A percentile compares a stretch with the other conserved stretches of the same genome.
phyloP scores from a whole-genome alignment of 1,140 invertebrate species.

The Hormaphis cornu region DNA sequence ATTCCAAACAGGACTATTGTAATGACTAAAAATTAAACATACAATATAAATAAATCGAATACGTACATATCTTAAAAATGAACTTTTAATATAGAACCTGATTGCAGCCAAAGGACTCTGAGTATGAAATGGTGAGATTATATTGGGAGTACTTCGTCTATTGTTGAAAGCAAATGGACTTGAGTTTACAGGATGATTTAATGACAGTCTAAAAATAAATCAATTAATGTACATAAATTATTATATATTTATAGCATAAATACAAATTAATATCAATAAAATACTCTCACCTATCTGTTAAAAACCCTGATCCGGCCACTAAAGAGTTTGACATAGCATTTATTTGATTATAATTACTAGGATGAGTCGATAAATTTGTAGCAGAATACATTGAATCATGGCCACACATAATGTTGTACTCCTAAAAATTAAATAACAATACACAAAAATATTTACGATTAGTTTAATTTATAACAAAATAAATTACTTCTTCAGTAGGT shows the following conservation, averaged over 20 bases:
- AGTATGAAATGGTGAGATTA: slow-evolving; percentile 26
- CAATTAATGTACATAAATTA: neutral
- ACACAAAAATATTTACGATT: neutral
- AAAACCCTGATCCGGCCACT: slow-evolving; percentile 10
- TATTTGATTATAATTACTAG: slow-evolving; percentile 14
- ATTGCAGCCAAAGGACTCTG: slow-evolving; percentile 18
- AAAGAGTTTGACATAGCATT: slow-evolving; percentile 17
- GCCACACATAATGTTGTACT: slow-evolving; percentile 35
- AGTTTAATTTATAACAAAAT: neutral
- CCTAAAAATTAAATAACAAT: slow-evolving; percentile 28
- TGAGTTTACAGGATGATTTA: slow-evolving; percentile 18
- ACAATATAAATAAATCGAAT: neutral
- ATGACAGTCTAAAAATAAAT: neutral
- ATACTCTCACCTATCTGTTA: slow-evolving; percentile 10
- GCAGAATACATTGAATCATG: slow-evolving; percentile 30
- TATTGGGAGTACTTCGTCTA: slow-evolving; percentile 20
- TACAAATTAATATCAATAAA: too few species aligned
- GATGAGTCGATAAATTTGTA: slow-evolving; percentile 12
- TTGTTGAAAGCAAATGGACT: slow-evolving; percentile 18
- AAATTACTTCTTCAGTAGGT: slow-evolving; percentile 46
- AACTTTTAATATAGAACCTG: neutral
- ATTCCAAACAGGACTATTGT: slow-evolving; percentile 8
- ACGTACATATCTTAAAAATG: neutral
- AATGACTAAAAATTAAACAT: neutral
- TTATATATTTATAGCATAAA: too few species aligned